These are phyloP conservation scores for Germaria angustata DNA, from an alignment of 2,888 invertebrate species.

Conservation along the genomic window DNA sequence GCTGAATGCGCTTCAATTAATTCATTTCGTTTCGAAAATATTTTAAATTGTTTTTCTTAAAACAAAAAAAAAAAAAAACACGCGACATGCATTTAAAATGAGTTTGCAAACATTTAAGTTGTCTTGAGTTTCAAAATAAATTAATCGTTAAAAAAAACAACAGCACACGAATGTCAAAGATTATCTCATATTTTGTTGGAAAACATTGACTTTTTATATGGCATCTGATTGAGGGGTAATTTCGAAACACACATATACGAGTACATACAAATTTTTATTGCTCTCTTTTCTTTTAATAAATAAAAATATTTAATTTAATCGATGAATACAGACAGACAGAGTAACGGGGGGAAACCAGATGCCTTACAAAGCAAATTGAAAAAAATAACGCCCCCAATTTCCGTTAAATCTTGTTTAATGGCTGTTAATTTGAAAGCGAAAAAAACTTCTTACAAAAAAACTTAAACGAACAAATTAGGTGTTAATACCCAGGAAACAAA, in stretches of 20 bases:
- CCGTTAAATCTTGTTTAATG: constrained; percentile 43
- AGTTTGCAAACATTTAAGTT: neutral
- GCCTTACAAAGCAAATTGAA: neutral
- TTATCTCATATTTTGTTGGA: constrained; percentile 11
- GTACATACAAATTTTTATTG: neutral
- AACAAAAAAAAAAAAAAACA: neutral
- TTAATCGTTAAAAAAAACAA: neutral
- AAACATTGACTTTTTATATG: neutral
- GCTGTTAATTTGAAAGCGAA: constrained; percentile 16
- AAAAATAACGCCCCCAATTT: constrained; percentile 58
- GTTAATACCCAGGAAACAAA: neutral
- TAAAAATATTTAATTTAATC: neutral
- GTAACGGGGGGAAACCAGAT: neutral
- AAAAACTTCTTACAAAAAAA: neutral
- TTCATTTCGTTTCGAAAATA: too few relatives aligned
- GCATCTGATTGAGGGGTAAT: neutral
- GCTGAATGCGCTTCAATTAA: constrained; percentile 3
- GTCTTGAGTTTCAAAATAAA: neutral
- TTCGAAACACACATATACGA: too few relatives aligned
- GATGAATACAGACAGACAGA: neutral
- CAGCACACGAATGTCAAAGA: constrained; percentile 32
- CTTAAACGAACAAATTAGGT: constrained; percentile 17
- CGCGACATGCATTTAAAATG: neutral
- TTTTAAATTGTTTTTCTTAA: neutral
- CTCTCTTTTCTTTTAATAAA: neutral